These are phyloP conservation scores for Peromyscus eremicus DNA, from an alignment of 2,797 vertebrate species.

Conservation along the genomic window DNA sequence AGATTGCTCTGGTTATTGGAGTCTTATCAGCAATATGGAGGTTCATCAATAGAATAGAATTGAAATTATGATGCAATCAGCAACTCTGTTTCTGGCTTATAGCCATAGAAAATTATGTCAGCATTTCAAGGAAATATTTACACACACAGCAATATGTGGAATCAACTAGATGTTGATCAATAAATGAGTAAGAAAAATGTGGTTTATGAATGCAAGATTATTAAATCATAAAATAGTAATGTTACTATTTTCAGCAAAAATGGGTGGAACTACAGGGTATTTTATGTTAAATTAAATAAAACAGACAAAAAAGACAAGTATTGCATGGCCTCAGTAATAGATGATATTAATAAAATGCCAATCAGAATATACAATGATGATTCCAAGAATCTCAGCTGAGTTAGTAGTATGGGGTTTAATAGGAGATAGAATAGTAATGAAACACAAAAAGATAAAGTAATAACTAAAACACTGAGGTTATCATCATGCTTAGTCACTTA, in stretches of 20 bases:
- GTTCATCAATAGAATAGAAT: background rate
- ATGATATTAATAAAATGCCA: background rate
- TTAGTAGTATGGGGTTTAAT: background rate
- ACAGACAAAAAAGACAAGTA: background rate
- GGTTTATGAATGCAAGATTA: background rate
- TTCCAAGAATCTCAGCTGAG: background rate
- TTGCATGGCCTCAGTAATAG: background rate
- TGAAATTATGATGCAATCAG: background rate
- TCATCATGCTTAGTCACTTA: background rate
- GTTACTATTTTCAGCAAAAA: background rate
- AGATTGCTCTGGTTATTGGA: background rate
- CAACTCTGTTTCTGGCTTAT: background rate
- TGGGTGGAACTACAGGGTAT: background rate
- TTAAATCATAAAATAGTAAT: background rate
- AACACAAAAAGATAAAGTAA: background rate
- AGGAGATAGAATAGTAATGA: background rate
- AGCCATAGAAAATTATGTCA: background rate
- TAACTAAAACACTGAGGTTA: background rate
- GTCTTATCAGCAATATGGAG: background rate
- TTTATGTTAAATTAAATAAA: background rate
- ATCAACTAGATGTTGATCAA: background rate
- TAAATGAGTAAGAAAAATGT: background rate
- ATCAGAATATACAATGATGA: background rate
- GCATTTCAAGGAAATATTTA: background rate
- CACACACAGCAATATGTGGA: background rate